Conservation (phyloP, 2,797 vertebrate genomes). For the Pagetopsis macropterus region DNA sequence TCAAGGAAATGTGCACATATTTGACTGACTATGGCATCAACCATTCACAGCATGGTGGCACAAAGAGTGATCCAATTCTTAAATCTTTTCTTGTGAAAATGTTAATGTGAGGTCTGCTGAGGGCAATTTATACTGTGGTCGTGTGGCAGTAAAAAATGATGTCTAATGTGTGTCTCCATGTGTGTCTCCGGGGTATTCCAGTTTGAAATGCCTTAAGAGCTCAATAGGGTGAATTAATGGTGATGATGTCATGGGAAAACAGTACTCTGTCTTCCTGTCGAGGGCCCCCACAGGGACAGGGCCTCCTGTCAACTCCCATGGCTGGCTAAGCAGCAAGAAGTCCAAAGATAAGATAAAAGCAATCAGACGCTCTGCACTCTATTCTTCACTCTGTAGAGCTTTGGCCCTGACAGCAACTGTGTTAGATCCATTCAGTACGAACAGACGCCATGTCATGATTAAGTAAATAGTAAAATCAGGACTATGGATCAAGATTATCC, state of each 20-base stretch:
- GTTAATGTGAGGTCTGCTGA: slow-evolving; percentile 15
- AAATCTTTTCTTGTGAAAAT: slow-evolving; percentile 9
- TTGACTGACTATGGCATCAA: background rate
- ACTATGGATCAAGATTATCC: background rate
- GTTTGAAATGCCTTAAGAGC: slow-evolving; percentile 28
- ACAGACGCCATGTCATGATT: background rate
- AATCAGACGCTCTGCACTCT: slow-evolving; percentile 22
- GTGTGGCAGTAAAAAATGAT: slow-evolving; percentile 36
- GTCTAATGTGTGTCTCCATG: background rate
- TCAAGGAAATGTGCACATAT: background rate
- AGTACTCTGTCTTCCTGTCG: slow-evolving; percentile 28
- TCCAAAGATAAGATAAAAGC: slow-evolving; percentile 55
- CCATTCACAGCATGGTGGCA: background rate
- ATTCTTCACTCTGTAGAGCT: background rate
- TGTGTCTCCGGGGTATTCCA: slow-evolving; percentile 5
- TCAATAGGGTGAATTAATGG: slow-evolving; percentile 25
- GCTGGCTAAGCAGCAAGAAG: slow-evolving; percentile 40
- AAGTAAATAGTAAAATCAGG: background rate
- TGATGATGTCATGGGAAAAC: slow-evolving; percentile 62
- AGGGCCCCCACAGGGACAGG: slow-evolving; percentile 7
- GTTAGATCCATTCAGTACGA: slow-evolving; percentile 1
- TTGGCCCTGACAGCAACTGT: background rate
- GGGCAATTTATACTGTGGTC: slow-evolving; percentile 19
- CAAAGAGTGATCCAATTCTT: slow-evolving; percentile 9
- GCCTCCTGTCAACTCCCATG: slow-evolving; percentile 50